Evolutionary conservation across 2,888 invertebrate genomes (phyloP).

Genomic region (Drosophila yooni): DNA sequence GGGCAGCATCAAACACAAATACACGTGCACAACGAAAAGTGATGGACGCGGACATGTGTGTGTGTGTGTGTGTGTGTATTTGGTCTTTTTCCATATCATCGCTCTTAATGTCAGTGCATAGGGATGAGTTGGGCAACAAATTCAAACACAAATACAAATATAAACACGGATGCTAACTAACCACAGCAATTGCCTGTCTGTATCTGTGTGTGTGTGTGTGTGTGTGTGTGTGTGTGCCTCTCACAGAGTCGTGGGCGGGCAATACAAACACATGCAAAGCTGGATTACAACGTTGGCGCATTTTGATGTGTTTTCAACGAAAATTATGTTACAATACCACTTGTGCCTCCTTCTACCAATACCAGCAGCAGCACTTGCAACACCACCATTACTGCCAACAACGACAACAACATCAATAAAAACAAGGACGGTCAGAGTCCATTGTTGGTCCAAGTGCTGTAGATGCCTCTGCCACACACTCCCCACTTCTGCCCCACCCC

Average conservation of each 20-base stretch:
- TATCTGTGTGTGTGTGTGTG: conserved; percentile 5
- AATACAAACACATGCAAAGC: conserved; percentile 53
- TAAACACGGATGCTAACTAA: conserved; percentile 81
- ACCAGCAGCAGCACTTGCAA: conserved; percentile 9
- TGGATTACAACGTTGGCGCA: conserved; percentile 62
- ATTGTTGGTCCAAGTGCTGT: conserved; percentile 29
- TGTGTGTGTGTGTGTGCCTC: conserved; percentile 9
- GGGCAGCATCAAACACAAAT: conserved; percentile 53
- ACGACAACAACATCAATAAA: conserved; percentile 19
- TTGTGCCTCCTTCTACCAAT: conserved; percentile 51
- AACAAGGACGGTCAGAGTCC: conserved; percentile 18
- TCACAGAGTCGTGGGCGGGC: conserved; percentile 25
- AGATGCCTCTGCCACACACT: conserved; percentile 1
- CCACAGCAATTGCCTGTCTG: conserved; percentile 58
- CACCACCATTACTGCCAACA: conserved; percentile 26
- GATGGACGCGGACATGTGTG: conserved; percentile 60
- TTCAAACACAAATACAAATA: conserved; percentile 77
- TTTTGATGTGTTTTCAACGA: conserved; percentile 77
- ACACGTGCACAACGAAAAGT: conserved; percentile 43
- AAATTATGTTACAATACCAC: conserved; percentile 76
- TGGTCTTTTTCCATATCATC: not conserved
- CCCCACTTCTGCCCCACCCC: not conserved
- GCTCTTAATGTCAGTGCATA: conserved; percentile 21
- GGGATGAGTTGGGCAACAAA: conserved; percentile 56
- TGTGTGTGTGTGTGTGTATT: conserved; percentile 13